Evolutionary conservation across 2,888 invertebrate species (phyloP).

Genomic region (Gnatocerus cornutus): DNA sequence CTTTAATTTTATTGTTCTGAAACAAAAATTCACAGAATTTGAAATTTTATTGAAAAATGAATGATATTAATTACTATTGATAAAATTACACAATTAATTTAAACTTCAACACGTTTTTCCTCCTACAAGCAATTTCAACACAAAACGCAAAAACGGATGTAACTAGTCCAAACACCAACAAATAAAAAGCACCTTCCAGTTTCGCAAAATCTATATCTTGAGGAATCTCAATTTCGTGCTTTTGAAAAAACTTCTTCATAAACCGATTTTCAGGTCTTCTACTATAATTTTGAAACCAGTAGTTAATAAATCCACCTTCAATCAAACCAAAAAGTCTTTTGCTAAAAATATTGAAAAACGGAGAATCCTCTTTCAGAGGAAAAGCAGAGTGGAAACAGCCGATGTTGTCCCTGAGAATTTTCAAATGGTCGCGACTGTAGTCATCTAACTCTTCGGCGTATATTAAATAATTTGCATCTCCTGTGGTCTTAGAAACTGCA

Average conservation of each 20-base stretch:
- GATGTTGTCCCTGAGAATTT: slow-evolving; percentile 21
- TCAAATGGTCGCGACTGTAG: slow-evolving; percentile 14
- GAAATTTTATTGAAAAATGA: too few species aligned
- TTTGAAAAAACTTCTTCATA: slow-evolving; percentile 30
- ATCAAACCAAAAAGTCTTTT: slow-evolving; percentile 45
- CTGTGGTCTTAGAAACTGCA: slow-evolving; percentile 3
- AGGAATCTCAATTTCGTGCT: slow-evolving; percentile 1
- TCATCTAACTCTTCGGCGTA: slow-evolving; percentile 27
- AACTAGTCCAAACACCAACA: not conserved
- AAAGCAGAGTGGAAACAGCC: slow-evolving; percentile 49
- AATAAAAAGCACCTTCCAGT: slow-evolving; percentile 8
- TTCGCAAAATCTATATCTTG: slow-evolving; percentile 6
- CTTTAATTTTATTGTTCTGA: too few species aligned
- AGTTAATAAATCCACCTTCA: slow-evolving; percentile 53
- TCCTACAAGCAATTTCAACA: too few species aligned
- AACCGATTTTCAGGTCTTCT: slow-evolving; percentile 20
- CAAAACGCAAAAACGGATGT: not conserved
- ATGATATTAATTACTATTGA: too few species aligned
- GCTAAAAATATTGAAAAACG: slow-evolving; percentile 53
- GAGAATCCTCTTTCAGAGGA: slow-evolving; percentile 54
- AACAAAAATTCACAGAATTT: too few species aligned
- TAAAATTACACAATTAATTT: too few species aligned
- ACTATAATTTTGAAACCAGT: slow-evolving; percentile 52
- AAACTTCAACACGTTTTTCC: too few species aligned
- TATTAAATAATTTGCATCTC: slow-evolving; percentile 24